Conservation (phyloP, 2,888 invertebrate species). For the Lycia hirtaria region DNA sequence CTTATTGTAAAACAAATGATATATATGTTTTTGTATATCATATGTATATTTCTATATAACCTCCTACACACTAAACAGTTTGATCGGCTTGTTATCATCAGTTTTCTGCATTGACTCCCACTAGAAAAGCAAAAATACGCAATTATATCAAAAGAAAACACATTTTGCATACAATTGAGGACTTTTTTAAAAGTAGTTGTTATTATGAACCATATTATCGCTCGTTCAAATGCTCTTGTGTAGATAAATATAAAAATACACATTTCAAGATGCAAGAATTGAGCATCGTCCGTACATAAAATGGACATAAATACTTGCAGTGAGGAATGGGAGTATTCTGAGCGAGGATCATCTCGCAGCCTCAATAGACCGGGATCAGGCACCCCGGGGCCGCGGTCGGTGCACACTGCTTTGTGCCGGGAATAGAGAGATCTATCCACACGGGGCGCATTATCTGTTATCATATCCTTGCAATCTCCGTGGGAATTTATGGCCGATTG, state of each 20-base stretch:
- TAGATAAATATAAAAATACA: background rate
- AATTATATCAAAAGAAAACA: too few species aligned
- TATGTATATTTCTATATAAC: too few species aligned
- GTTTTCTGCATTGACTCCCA: too few species aligned
- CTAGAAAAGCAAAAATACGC: too few species aligned
- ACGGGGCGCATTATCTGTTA: constrained; percentile 9
- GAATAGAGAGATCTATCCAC: constrained; percentile 11
- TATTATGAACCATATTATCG: too few species aligned
- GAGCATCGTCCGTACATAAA: background rate
- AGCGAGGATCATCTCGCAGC: constrained; percentile 24
- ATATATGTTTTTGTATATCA: too few species aligned
- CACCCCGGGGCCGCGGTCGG: constrained; percentile 5
- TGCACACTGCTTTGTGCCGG: constrained; percentile 27
- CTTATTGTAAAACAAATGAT: too few species aligned
- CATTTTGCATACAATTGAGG: too few species aligned
- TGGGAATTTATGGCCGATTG: background rate
- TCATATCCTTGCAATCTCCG: constrained; percentile 12
- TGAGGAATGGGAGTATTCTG: constrained; percentile 1
- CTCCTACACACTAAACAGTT: too few species aligned
- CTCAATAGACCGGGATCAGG: constrained; percentile 25
- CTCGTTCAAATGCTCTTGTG: background rate
- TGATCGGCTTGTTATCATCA: too few species aligned
- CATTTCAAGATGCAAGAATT: constrained; percentile 7
- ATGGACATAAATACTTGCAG: background rate
- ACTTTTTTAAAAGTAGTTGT: too few species aligned